phyloP scores from a whole-genome alignment of 2,888 invertebrate species.

The Drosophila trichaetosa region DNA sequence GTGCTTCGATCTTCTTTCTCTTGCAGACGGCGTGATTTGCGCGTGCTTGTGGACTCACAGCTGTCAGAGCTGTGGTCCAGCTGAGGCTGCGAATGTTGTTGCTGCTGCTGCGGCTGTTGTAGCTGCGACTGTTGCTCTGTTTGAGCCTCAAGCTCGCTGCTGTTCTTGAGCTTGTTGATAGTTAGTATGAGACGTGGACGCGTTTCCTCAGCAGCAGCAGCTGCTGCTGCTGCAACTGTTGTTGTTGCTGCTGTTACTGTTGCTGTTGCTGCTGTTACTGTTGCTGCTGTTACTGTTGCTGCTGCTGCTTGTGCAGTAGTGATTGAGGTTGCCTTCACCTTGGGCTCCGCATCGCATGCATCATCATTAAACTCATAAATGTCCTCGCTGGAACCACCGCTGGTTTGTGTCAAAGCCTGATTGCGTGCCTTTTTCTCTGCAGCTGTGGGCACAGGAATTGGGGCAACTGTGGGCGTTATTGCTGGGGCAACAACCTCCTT shows the following conservation, averaged over 20 bases:
- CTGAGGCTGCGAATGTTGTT: constrained; percentile 52
- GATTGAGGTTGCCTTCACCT: constrained; percentile 52
- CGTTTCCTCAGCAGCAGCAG: constrained; percentile 59
- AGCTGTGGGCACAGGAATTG: constrained; percentile 53
- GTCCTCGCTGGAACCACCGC: constrained; percentile 86
- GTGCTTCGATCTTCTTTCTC: constrained; percentile 91
- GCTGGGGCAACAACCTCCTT: constrained; percentile 28
- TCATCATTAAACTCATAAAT: constrained; percentile 97
- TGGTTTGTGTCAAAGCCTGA: constrained; percentile 66
- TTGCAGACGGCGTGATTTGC: constrained; percentile 92
- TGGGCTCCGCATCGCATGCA: constrained; percentile 90
- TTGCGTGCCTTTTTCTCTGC: constrained; percentile 84
- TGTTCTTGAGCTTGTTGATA: constrained; percentile 89
- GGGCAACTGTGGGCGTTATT: constrained; percentile 19
- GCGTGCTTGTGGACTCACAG: constrained; percentile 86
- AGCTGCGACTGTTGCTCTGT: constrained; percentile 17
- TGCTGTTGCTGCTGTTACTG: constrained; percentile 5
- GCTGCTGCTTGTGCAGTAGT: not conserved
- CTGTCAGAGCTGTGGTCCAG: constrained; percentile 70
- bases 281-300: constrained; percentile 21
- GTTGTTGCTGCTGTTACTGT: constrained; percentile 17
- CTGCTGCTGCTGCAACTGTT: constrained; percentile 27
- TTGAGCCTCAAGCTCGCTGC: constrained; percentile 54
- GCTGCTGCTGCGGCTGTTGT: constrained; percentile 84
- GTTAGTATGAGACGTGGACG: constrained; percentile 92